phyloP scores from a whole-genome alignment of 2,113 vertebrate species.

The Tyto alba region DNA sequence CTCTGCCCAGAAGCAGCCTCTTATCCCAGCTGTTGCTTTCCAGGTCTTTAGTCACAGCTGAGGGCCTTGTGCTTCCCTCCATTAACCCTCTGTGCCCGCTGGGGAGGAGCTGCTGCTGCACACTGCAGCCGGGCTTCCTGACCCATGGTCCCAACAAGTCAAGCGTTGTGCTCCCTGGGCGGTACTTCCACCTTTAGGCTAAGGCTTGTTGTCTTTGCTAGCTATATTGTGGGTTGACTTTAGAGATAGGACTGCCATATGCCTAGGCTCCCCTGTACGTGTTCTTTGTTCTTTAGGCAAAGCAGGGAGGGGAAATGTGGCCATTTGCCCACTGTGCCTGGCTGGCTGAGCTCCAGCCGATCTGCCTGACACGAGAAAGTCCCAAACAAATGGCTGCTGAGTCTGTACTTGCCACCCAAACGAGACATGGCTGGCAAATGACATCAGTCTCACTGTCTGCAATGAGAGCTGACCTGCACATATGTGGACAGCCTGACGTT shows the following conservation, averaged over 20 bases:
- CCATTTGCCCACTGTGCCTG: not conserved
- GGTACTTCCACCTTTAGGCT: not conserved
- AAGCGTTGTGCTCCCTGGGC: not conserved
- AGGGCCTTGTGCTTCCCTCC: not conserved
- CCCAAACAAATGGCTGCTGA: not conserved
- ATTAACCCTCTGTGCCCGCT: not conserved
- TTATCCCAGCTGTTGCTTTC: not conserved
- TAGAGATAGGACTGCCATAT: not conserved
- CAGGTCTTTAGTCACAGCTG: not conserved
- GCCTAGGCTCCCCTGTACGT: accelerated
- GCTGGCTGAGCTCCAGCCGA: not conserved
- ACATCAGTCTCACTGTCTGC: not conserved
- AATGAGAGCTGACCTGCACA: not conserved
- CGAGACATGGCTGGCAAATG: not conserved
- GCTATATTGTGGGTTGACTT: not conserved
- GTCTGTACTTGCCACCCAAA: not conserved
- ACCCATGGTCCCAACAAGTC: not conserved
- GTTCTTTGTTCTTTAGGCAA: not conserved
- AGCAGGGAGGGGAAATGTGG: not conserved
- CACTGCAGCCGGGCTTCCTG: not conserved
- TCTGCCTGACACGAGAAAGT: not conserved
- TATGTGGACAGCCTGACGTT: not conserved
- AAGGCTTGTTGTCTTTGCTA: not conserved
- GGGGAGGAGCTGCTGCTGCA: not conserved
- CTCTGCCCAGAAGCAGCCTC: not conserved